phyloP scores from a whole-genome alignment of 2,888 invertebrate genomes.

The Dicranocentrus wangi region DNA sequence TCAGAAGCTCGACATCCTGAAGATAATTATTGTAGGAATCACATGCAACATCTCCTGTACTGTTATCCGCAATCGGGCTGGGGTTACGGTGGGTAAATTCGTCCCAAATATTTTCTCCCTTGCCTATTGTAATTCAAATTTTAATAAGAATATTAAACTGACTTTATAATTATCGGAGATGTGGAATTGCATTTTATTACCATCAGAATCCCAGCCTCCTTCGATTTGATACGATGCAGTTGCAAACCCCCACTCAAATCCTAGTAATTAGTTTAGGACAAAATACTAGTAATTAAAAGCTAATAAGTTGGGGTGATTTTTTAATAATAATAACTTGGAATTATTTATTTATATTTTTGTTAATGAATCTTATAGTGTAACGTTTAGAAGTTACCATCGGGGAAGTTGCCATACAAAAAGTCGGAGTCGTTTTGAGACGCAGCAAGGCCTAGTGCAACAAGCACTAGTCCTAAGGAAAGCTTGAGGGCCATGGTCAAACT shows the following conservation, averaged over 20 bases:
- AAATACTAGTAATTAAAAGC: too few relatives aligned
- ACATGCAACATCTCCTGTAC: constrained; percentile 76
- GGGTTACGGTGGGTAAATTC: constrained; percentile 74
- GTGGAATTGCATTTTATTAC: constrained; percentile 65
- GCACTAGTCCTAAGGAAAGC: constrained; percentile 8
- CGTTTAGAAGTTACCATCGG: too few relatives aligned
- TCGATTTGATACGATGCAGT: constrained; percentile 71
- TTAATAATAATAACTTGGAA: too few relatives aligned
- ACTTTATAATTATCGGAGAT: too few relatives aligned
- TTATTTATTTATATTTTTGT: too few relatives aligned
- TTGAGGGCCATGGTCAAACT: not conserved
- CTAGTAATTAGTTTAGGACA: too few relatives aligned
- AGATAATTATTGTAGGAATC: constrained; percentile 76
- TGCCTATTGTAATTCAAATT: too few relatives aligned
- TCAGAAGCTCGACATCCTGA: constrained; percentile 76
- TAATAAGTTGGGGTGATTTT: too few relatives aligned
- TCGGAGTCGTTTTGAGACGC: constrained; percentile 57
- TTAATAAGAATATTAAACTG: too few relatives aligned
- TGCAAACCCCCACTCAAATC: constrained; percentile 65
- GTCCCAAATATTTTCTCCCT: constrained; percentile 79
- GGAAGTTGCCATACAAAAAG: constrained; percentile 57
- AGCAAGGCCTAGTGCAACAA: constrained; percentile 33
- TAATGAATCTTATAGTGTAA: too few relatives aligned
- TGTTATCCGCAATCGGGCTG: constrained; percentile 74
- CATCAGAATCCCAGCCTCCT: constrained; percentile 74